phyloP scores from a whole-genome alignment of 2,888 invertebrate species.

The Nudaria mundana region DNA sequence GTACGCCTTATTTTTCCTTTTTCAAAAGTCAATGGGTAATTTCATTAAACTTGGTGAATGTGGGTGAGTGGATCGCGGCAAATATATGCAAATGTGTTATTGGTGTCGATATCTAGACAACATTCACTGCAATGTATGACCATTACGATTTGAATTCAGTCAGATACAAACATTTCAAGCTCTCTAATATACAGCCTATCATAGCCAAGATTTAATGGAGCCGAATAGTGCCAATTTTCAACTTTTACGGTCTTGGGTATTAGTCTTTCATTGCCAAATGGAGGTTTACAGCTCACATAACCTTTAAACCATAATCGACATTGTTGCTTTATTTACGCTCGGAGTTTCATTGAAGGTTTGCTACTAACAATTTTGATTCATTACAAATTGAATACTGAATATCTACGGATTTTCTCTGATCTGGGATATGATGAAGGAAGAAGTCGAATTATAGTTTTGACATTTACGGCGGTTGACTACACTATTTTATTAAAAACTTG shows the following conservation, averaged over 20 bases:
- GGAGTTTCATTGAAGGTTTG: no score
- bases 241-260: slow-evolving; percentile 23
- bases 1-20: slow-evolving; percentile 13
- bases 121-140: slow-evolving; percentile 7
- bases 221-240: slow-evolving; percentile 23
- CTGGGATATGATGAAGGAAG: no score
- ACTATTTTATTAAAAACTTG: no score
- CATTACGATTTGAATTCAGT: background rate
- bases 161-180: slow-evolving; percentile 17
- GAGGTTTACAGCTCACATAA: background rate
- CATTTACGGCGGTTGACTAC: no score
- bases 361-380: no score
- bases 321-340: no score
- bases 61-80: slow-evolving; percentile 9
- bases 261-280: slow-evolving; percentile 16
- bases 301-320: no score
- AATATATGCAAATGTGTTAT: slow-evolving; percentile 15
- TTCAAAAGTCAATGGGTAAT: slow-evolving; percentile 12
- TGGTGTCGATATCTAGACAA: background rate
- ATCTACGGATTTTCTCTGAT: no score
- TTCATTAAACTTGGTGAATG: slow-evolving; percentile 11
- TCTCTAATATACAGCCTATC: slow-evolving; percentile 17
- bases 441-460: no score
- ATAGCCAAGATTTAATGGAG: slow-evolving; percentile 17
- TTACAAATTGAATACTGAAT: no score